Evolutionary conservation across 2,888 invertebrate genomes (phyloP).

Genomic region (Trisateles emortualis): DNA sequence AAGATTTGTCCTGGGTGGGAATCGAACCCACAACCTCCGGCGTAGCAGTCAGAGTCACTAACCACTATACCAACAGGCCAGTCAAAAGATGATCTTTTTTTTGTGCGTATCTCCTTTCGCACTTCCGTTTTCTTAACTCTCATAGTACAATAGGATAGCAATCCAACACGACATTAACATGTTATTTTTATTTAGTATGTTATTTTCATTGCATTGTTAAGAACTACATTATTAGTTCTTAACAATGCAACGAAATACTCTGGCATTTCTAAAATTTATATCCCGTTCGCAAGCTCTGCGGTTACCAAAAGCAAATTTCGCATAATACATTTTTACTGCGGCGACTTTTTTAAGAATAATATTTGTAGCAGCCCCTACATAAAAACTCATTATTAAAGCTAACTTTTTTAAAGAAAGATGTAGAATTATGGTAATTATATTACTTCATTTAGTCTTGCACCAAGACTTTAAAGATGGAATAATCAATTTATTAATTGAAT

Average conservation of each 20-base stretch:
- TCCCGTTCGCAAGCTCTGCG: not conserved
- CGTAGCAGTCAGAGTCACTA: no score
- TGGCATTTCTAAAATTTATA: not conserved
- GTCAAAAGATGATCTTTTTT: no score
- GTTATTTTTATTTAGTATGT: no score
- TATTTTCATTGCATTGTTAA: not conserved
- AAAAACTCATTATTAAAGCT: not conserved
- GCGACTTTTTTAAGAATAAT: not conserved
- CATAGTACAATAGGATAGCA: no score
- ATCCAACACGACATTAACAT: no score
- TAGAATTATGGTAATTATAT: not conserved
- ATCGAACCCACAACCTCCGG: no score
- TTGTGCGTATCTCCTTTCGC: no score
- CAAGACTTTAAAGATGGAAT: constrained; percentile 25
- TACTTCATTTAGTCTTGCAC: not conserved
- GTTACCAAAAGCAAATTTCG: not conserved
- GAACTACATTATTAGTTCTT: not conserved
- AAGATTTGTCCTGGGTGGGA: no score
- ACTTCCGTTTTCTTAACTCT: no score
- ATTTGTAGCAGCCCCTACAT: not conserved
- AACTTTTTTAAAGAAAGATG: not conserved
- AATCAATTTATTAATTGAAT: constrained; percentile 34
- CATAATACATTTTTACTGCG: not conserved
- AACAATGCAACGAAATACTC: no score
- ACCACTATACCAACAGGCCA: no score